phyloP scores from a whole-genome alignment of 2,797 vertebrate genomes.

The Limosa lapponica region DNA sequence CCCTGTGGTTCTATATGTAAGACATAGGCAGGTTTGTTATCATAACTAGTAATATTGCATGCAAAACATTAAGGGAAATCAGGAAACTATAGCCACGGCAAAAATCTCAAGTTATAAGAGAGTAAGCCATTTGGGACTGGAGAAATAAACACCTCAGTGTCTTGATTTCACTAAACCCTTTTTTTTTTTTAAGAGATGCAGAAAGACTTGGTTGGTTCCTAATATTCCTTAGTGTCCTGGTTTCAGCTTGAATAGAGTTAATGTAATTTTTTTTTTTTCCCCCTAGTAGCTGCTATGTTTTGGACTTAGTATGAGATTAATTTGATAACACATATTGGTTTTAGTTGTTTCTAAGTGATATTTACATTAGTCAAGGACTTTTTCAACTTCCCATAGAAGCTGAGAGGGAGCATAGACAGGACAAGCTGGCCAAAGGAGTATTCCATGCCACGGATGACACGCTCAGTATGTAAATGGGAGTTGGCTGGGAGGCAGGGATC shows the following conservation, averaged over 20 bases:
- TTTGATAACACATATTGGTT: not conserved
- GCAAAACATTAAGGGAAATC: not conserved
- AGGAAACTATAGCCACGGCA: not conserved
- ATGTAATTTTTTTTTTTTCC: not conserved
- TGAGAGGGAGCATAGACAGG: not conserved
- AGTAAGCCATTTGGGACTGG: not conserved
- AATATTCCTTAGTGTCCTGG: not conserved
- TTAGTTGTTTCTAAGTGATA: not conserved
- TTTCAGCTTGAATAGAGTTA: not conserved
- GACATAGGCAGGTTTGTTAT: not conserved
- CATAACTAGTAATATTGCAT: not conserved
- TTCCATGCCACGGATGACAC: not conserved
- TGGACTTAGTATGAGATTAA: not conserved
- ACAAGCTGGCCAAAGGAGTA: not conserved
- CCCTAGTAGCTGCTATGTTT: not conserved
- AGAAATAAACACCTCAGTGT: not conserved
- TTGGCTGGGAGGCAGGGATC: not conserved
- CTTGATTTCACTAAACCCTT: not conserved
- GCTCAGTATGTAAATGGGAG: not conserved
- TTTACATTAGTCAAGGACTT: too few relatives aligned
- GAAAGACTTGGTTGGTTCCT: not conserved
- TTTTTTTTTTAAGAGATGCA: not conserved
- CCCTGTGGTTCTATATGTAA: not conserved
- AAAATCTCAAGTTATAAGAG: not conserved
- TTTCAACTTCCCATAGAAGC: not conserved